Evolutionary conservation across 2,113 vertebrate species (phyloP).

Genomic region (Boulengerochromis microlepis): DNA sequence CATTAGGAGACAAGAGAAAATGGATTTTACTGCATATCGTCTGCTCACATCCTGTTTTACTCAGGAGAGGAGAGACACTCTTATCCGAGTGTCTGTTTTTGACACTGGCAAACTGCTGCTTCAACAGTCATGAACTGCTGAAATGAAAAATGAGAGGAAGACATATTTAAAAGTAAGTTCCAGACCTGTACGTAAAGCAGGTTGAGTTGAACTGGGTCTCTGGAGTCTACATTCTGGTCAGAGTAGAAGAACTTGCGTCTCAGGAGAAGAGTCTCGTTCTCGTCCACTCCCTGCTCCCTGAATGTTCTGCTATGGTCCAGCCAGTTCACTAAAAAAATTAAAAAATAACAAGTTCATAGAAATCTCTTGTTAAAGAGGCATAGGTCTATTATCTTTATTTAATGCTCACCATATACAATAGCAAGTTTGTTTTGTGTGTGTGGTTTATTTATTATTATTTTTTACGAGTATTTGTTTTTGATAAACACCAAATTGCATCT

Average conservation of each 20-base stretch:
- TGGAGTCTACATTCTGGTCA: conserved; percentile 97
- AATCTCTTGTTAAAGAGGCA: neutral
- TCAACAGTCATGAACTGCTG: neutral
- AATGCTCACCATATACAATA: neutral
- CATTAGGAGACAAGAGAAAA: neutral
- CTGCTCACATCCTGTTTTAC: neutral
- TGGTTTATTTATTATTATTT: rapidly evolving
- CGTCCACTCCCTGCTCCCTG: conserved; percentile 94
- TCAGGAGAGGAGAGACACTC: neutral
- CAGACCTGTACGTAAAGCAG: conserved; percentile 95
- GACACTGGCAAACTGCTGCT: neutral
- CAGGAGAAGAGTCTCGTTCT: conserved; percentile 87
- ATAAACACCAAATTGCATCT: neutral
- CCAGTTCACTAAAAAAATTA: conserved; percentile 85
- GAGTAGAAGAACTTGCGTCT: conserved; percentile 98
- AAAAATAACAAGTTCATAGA: neutral
- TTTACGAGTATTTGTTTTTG: neutral
- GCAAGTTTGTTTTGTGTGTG: neutral
- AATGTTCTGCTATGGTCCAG: conserved; percentile 95
- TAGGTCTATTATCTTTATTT: neutral
- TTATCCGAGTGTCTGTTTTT: neutral
- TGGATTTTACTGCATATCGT: neutral
- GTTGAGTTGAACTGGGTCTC: conserved; percentile 96
- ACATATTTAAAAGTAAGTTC: neutral
- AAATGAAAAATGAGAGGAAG: neutral